These are phyloP conservation scores for Holacanthella duospinosa DNA, from an alignment of 2,888 invertebrate genomes.

Conservation along the genomic window DNA sequence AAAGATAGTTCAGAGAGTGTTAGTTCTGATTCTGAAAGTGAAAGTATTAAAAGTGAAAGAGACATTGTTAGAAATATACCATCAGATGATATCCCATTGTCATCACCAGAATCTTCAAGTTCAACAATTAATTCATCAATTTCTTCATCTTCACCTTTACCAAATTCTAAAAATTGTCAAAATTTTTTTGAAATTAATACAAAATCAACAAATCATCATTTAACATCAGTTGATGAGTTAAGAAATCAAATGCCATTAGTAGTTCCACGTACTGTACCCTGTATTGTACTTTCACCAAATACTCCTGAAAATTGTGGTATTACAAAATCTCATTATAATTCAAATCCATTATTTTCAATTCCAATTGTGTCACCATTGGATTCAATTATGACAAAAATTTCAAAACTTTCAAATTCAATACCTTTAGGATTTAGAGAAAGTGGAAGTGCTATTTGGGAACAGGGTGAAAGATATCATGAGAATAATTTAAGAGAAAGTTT, in stretches of 20 bases:
- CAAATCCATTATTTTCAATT: neutral
- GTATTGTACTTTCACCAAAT: conserved; percentile 24
- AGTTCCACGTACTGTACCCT: conserved; percentile 28
- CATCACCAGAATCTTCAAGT: conserved; percentile 4
- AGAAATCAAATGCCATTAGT: neutral
- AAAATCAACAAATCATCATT: neutral
- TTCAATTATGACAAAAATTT: neutral
- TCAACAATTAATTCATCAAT: no score
- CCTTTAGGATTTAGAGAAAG: neutral
- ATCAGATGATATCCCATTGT: neutral
- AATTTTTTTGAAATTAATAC: neutral
- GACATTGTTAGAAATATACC: neutral
- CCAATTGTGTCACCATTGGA: neutral
- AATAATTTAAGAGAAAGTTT: neutral
- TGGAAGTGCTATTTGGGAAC: neutral
- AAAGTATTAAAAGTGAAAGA: neutral
- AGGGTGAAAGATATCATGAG: neutral
- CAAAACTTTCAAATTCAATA: neutral
- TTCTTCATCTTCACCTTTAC: no score
- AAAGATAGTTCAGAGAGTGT: neutral
- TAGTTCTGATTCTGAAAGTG: neutral
- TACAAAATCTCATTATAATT: neutral
- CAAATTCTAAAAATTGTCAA: conserved; percentile 1
- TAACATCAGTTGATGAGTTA: no score
- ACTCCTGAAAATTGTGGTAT: neutral